These are phyloP conservation scores for Drosophila albomicans DNA, from an alignment of 1,140 invertebrate species.

Conservation along the genomic window DNA sequence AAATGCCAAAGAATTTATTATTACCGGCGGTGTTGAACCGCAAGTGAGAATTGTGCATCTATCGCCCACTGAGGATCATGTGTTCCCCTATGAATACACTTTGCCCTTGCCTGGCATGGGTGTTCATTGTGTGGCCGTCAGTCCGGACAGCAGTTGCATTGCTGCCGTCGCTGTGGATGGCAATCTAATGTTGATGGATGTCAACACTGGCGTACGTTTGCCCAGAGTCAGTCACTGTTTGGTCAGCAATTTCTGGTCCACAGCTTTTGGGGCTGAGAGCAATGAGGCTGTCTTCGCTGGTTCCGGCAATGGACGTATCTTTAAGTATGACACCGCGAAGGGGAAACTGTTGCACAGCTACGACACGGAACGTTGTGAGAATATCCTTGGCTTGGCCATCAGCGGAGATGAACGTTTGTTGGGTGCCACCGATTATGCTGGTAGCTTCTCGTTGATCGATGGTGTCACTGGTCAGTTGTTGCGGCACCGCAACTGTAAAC, in stretches of 20 bases:
- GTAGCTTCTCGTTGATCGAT: slow-evolving; percentile 31
- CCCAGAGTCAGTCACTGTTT: slow-evolving; percentile 13
- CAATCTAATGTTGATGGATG: slow-evolving; percentile 19
- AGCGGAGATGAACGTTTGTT: slow-evolving; percentile 5
- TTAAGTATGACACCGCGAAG: slow-evolving; percentile 20
- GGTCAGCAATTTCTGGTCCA: slow-evolving; percentile 38
- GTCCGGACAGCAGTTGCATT: slow-evolving; percentile 27
- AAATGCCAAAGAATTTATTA: slow-evolving; percentile 31
- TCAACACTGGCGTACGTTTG: slow-evolving; percentile 18
- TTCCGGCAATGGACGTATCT: slow-evolving; percentile 27
- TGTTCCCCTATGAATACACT: slow-evolving; percentile 11
- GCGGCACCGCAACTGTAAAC: not conserved
- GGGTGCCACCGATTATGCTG: slow-evolving; percentile 25
- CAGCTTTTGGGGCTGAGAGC: not conserved
- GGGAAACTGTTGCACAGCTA: slow-evolving; percentile 16
- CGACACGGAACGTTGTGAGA: slow-evolving; percentile 20
- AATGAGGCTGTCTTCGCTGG: slow-evolving; percentile 32
- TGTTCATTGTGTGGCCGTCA: slow-evolving; percentile 24
- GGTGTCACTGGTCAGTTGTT: slow-evolving; percentile 15
- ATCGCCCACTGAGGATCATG: not conserved
- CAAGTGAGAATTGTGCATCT: slow-evolving; percentile 23
- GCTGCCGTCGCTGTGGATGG: slow-evolving; percentile 35
- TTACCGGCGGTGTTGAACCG: slow-evolving; percentile 8
- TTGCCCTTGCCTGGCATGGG: slow-evolving; percentile 29
- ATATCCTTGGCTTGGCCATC: slow-evolving; percentile 25